A percentile compares a stretch with the other conserved stretches of the same genome.
Evolutionary conservation across 2,113 vertebrate genomes (phyloP).

Genomic region (Jaculus jaculus): DNA sequence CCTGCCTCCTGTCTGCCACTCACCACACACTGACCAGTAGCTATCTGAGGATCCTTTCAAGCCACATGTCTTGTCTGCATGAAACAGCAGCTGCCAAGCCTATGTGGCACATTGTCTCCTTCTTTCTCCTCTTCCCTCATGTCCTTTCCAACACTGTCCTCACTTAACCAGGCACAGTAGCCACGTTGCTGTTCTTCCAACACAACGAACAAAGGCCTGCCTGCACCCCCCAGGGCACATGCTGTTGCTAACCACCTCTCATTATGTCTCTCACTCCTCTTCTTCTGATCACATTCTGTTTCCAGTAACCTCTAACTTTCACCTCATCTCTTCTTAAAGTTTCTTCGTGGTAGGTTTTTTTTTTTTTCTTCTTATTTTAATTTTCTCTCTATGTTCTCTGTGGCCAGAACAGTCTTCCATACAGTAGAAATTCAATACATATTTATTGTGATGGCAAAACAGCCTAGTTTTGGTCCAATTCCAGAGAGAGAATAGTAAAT

Average conservation of each 20-base stretch:
- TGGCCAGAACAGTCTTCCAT: neutral
- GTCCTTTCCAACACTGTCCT: fast-evolving
- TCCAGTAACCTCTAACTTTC: neutral
- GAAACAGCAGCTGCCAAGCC: neutral
- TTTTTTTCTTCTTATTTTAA: neutral
- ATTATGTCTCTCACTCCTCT: neutral
- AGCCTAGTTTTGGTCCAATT: too few species aligned
- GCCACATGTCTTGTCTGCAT: neutral
- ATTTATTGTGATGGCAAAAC: too few species aligned
- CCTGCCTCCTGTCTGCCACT: neutral
- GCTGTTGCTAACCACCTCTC: neutral
- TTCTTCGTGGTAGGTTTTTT: neutral
- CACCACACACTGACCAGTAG: too few species aligned
- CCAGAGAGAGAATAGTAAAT: too few species aligned
- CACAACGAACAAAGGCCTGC: neutral
- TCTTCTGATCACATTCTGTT: neutral
- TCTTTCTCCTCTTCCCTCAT: fast-evolving
- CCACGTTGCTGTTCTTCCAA: neutral
- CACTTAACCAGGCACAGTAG: too few species aligned
- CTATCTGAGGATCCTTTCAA: neutral
- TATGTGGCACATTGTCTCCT: too few species aligned
- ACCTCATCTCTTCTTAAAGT: neutral
- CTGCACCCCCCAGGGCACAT: neutral
- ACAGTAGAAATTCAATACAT: neutral
- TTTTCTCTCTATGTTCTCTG: neutral